Percentiles rank a stretch among this genome's conserved stretches.
These are phyloP conservation scores for Styela plicata DNA, from an alignment of 23 tunicate species.

Conservation along the genomic window DNA sequence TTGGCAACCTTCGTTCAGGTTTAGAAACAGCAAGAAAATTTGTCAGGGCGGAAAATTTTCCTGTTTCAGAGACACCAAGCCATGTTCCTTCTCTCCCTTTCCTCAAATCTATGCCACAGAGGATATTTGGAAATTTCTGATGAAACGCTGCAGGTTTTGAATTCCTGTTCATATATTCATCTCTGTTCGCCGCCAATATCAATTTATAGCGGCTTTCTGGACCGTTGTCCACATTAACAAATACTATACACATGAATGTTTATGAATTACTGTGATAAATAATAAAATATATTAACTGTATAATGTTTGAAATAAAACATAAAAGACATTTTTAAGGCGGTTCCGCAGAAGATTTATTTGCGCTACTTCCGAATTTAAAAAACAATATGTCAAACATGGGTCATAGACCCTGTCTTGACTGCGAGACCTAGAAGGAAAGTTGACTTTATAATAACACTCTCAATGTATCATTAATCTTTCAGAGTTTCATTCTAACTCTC, in stretches of 20 bases:
- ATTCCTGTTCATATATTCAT: conserved; percentile 49
- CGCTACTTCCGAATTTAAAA: no score
- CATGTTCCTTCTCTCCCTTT: conserved; percentile 61
- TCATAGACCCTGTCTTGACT: no score
- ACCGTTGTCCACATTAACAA: conserved; percentile 38
- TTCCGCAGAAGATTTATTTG: no score
- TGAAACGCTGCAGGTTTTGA: conserved; percentile 54
- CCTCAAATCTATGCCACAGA: conserved; percentile 66
- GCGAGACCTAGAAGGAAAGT: no score
- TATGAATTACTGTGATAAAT: no score
- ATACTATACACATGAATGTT: conserved; percentile 84
- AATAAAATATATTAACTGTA: no score
- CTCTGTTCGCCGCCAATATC: conserved; percentile 77
- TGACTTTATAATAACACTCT: no score
- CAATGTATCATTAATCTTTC: no score
- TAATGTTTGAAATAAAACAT: no score
- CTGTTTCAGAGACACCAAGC: conserved; percentile 66
- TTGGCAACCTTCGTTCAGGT: background rate
- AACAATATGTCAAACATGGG: no score
- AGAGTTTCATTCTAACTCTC: no score
- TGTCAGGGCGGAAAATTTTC: conserved; percentile 71
- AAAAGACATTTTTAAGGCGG: no score
- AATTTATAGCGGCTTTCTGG: conserved; percentile 42
- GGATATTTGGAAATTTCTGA: conserved; percentile 6
- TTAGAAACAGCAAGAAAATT: conserved; percentile 34